Percentiles rank a stretch among this genome's conserved stretches.
Evolutionary conservation across 2,113 vertebrate species (phyloP).

Genomic region (Nestor notabilis): DNA sequence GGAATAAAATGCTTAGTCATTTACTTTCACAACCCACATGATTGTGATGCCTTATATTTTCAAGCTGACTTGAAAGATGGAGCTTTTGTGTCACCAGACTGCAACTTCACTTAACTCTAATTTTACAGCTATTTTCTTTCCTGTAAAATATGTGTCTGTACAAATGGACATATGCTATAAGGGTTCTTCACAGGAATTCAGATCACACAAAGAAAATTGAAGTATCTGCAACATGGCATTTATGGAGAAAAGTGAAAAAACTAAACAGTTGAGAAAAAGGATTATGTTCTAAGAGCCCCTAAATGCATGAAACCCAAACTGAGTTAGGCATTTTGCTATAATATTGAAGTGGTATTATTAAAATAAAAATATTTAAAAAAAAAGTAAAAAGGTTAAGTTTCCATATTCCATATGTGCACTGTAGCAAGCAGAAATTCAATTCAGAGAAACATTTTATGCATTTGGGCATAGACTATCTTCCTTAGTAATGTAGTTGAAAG

Average conservation of each 20-base stretch:
- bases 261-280: background rate
- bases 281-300: background rate
- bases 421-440: background rate
- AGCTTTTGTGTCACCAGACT: background rate
- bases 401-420: background rate
- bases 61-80: background rate
- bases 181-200: background rate
- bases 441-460: background rate
- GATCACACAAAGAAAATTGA: background rate
- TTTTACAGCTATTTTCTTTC: background rate
- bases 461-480: background rate
- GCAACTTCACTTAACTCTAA: background rate
- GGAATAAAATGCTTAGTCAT: background rate
- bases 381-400: background rate
- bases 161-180: background rate
- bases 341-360: background rate
- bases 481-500: background rate
- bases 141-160: background rate
- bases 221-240: background rate
- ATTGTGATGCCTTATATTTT: background rate
- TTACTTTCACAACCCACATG: background rate
- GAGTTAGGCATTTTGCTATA: background rate
- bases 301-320: background rate
- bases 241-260: background rate
- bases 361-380: background rate